Percentiles rank a stretch among this genome's conserved stretches.
These are phyloP conservation scores for Aix galericulata DNA, from an alignment of 2,113 vertebrate species.

Conservation along the genomic window DNA sequence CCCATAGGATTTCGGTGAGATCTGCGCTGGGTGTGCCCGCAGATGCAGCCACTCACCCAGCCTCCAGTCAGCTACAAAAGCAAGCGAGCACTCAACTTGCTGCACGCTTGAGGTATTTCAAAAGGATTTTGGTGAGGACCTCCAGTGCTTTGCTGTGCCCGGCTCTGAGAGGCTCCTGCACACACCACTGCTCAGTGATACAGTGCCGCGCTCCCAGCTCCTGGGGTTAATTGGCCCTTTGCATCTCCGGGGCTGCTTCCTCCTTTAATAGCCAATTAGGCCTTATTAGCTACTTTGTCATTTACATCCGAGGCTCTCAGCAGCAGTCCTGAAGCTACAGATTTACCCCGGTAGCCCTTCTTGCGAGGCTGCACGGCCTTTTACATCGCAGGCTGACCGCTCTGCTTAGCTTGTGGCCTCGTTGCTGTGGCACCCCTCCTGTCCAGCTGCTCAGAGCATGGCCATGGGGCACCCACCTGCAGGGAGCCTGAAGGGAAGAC, in stretches of 20 bases:
- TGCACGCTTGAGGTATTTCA: not conserved
- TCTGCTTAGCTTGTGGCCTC: not conserved
- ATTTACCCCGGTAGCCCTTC: not conserved
- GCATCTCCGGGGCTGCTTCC: slow-evolving; percentile 57
- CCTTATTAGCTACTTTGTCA: slow-evolving; percentile 71
- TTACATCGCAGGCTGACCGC: rapidly evolving
- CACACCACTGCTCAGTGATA: slow-evolving; percentile 37
- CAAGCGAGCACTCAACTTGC: not conserved
- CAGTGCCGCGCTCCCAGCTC: not conserved
- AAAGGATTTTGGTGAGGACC: not conserved
- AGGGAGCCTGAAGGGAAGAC: not conserved
- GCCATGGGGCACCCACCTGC: not conserved
- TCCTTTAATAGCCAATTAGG: slow-evolving; percentile 75
- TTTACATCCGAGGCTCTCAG: slow-evolving; percentile 59
- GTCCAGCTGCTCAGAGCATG: not conserved
- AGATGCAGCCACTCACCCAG: not conserved
- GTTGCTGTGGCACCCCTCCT: not conserved
- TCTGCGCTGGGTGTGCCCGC: rapidly evolving
- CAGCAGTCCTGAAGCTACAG: slow-evolving; percentile 13
- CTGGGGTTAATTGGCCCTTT: slow-evolving; percentile 72
- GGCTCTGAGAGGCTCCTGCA: not conserved
- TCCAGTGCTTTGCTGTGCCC: not conserved
- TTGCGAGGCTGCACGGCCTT: not conserved
- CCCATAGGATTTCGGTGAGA: rapidly evolving
- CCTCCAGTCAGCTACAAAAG: not conserved